phyloP scores from a whole-genome alignment of 23 tunicate genomes.

The Ciona savignyi region DNA sequence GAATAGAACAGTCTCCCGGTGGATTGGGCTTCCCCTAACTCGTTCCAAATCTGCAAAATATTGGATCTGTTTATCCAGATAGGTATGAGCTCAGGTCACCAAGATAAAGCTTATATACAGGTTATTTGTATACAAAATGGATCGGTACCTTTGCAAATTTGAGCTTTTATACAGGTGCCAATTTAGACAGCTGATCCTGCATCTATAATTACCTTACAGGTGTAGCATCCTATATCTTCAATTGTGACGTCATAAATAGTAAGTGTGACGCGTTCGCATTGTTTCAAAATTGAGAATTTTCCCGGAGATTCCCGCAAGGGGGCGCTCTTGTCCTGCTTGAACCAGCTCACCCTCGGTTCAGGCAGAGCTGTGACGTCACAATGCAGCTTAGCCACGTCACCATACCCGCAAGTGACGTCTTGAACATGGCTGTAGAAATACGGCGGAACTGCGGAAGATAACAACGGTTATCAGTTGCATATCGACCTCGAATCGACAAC shows the following conservation, averaged over 20 bases:
- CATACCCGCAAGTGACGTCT: slow-evolving; percentile 30
- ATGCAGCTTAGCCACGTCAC: slow-evolving; percentile 38
- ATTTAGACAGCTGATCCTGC: too few relatives aligned
- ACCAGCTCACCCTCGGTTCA: slow-evolving; percentile 53
- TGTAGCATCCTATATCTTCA: slow-evolving; percentile 53
- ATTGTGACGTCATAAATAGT: slow-evolving; percentile 38
- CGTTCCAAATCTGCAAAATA: slow-evolving; percentile 30
- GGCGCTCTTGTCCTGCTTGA: slow-evolving; percentile 26
- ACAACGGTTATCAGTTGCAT: background rate
- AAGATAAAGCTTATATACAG: too few relatives aligned
- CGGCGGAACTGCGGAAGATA: slow-evolving; percentile 30
- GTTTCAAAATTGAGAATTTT: slow-evolving; percentile 20
- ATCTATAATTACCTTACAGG: slow-evolving; percentile 63
- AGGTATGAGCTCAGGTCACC: too few relatives aligned
- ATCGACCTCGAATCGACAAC: too few relatives aligned
- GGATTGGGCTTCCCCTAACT: slow-evolving; percentile 41
- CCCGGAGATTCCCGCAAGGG: slow-evolving; percentile 12
- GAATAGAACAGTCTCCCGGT: slow-evolving; percentile 38
- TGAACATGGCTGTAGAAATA: slow-evolving; percentile 35
- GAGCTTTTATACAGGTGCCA: too few relatives aligned
- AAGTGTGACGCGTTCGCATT: slow-evolving; percentile 34
- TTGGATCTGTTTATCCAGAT: too few relatives aligned
- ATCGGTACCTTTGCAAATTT: background rate
- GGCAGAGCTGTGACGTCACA: slow-evolving; percentile 70
- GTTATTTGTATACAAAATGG: too few relatives aligned